Evolutionary conservation across 2,113 vertebrate species (phyloP), one percentile per base, ranked within the genome.

Genomic region (Silurus asotus): DNA sequence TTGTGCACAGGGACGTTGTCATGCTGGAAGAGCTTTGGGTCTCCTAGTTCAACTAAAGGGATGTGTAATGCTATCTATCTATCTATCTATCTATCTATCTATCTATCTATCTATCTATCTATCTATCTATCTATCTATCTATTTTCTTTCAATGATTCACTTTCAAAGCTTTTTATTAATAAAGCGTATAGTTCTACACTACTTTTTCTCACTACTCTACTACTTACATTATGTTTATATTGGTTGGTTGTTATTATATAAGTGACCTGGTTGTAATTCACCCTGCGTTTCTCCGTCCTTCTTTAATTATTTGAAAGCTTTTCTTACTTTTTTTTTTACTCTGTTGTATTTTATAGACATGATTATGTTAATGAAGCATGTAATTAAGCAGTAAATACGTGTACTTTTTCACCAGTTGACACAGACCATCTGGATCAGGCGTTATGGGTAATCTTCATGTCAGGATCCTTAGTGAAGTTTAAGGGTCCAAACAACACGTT

Each of bases 301-400:
- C 51, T 17, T 74, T 59, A 56, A 25, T 9, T 75, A 15, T 6
- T 61, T 28, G 23, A 61, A 51, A 11, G 8, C 25, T 61, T 59
- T 6, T 17, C 20, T 56, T 51, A 48, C 45, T 62, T 61, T 62
- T 74, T 37, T 37, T 37, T 37, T 37, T 37, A 74, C 28, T 59
- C 83, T 58, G 65, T 23, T 75, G 14, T 15, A 49, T 56, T 58
- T 51, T 59, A 78, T 5, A 69, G 51, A 37, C 58, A 76, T 74
- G 64, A 62, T 28, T 61, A 76, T 51, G 77, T 61, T 79, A 79
- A 79, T 79, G 77, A 79, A 61, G 77, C 77, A 59, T 79, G 77
- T 59, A 79, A 79, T 79, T 45, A 79, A 79, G 56, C 56, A 79
- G 9, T 45, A 79, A 79, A 79, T 79, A 79, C 11, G 56, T 79